These are phyloP conservation scores for Trachymyrmex cornetzi DNA, from an alignment of 1,140 invertebrate species.

Conservation along the genomic window DNA sequence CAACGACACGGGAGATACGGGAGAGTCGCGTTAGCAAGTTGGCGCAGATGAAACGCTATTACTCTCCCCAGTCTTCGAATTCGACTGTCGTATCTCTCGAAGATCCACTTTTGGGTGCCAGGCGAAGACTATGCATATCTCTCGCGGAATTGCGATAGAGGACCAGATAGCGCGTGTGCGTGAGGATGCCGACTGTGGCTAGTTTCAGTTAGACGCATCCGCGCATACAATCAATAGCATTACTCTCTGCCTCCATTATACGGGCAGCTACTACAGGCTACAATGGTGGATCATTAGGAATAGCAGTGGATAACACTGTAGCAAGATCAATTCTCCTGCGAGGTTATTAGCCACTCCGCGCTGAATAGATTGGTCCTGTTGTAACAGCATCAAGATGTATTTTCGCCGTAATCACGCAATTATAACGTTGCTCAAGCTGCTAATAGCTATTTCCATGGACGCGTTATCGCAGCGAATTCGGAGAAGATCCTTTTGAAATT, in stretches of 20 bases:
- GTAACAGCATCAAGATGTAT: slow-evolving; percentile 71
- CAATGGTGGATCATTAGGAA: slow-evolving; percentile 78
- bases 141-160: slow-evolving; percentile 33
- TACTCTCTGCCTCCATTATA: slow-evolving; percentile 71
- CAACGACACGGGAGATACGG: slow-evolving; percentile 3
- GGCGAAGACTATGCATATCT: slow-evolving; percentile 27
- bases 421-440: slow-evolving; percentile 41
- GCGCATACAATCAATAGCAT: slow-evolving; percentile 75
- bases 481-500: neutral
- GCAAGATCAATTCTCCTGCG: slow-evolving; percentile 75
- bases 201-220: slow-evolving; percentile 68
- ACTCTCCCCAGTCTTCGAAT: slow-evolving; percentile 21
- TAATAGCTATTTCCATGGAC: slow-evolving; percentile 43
- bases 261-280: slow-evolving; percentile 46
- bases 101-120: slow-evolving; percentile 25
- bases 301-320: slow-evolving; percentile 72
- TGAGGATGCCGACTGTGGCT: slow-evolving; percentile 27
- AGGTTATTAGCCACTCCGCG: slow-evolving; percentile 62
- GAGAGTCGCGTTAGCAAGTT: slow-evolving; percentile 9
- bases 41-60: slow-evolving; percentile 33
- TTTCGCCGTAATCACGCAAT: slow-evolving; percentile 62
- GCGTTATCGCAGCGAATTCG: slow-evolving; percentile 21
- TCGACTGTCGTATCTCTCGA: neutral
- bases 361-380: slow-evolving; percentile 73
- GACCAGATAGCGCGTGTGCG: slow-evolving; percentile 5